Percentiles rank a stretch among this genome's conserved stretches.
phyloP scores from a whole-genome alignment of 2,113 vertebrate genomes.

The Phylloscopus trochilus region DNA sequence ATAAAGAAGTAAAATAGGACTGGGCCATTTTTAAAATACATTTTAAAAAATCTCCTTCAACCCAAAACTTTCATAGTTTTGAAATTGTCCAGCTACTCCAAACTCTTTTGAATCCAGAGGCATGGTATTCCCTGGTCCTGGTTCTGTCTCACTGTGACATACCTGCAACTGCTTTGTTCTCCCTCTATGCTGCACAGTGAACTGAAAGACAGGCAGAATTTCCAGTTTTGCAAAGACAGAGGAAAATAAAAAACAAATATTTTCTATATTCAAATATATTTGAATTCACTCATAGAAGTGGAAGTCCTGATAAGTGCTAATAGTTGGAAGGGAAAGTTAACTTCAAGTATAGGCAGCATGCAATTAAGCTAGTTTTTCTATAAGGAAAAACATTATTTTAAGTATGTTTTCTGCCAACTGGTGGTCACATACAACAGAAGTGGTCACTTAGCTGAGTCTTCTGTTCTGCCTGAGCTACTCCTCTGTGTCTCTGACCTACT shows the following conservation, averaged over 20 bases:
- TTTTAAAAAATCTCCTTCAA: background rate
- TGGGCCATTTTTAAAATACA: accelerated
- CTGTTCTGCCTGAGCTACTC: background rate
- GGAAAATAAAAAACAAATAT: background rate
- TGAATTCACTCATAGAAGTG: background rate
- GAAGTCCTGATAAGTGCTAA: background rate
- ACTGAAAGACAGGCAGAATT: background rate
- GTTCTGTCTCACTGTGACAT: background rate
- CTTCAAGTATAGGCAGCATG: background rate
- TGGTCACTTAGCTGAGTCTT: background rate
- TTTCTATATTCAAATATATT: background rate
- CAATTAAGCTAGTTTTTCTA: background rate
- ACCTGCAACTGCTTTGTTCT: background rate
- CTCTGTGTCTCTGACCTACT: background rate
- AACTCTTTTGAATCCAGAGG: background rate
- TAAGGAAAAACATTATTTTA: background rate
- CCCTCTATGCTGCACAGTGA: background rate
- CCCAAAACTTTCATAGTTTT: background rate
- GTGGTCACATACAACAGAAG: background rate
- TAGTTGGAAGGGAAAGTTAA: background rate
- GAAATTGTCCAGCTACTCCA: background rate
- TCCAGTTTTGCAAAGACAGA: background rate
- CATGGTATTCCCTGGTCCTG: background rate
- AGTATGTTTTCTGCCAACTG: background rate
- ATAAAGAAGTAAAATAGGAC: background rate